Conservation (phyloP, 2,888 invertebrate species). For the Lithophane ornitopus region DNA sequence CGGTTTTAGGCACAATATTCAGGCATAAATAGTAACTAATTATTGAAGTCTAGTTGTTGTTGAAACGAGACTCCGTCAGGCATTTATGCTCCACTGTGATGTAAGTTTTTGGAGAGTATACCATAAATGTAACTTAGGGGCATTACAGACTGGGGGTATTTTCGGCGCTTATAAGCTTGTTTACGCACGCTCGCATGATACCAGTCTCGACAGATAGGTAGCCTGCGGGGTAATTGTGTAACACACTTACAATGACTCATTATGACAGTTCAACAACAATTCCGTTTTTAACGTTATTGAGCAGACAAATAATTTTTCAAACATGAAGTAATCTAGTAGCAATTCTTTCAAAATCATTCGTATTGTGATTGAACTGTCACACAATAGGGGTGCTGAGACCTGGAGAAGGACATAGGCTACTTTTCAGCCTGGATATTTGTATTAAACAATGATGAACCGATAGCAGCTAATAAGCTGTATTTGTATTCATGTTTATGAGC, state of each 20-base stretch:
- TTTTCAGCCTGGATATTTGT: too few species aligned
- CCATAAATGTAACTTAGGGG: constrained; percentile 10
- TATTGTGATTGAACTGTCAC: background rate
- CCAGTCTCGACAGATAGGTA: background rate
- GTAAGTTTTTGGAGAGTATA: constrained; percentile 24
- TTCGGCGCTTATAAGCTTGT: background rate
- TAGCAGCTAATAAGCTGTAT: background rate
- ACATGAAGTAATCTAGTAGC: background rate
- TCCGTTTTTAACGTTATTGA: too few species aligned
- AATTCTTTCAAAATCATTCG: background rate
- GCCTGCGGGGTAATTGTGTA: too few species aligned
- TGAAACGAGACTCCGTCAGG: constrained; percentile 33
- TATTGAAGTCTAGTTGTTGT: constrained; percentile 21
- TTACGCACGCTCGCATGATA: background rate
- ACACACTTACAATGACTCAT: background rate
- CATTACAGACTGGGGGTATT: constrained; percentile 8
- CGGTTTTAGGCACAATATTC: constrained; percentile 17
- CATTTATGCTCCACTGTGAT: constrained; percentile 59
- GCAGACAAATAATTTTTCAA: background rate
- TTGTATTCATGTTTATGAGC: background rate
- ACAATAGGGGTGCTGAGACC: background rate
- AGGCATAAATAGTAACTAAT: background rate
- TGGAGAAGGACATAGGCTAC: too few species aligned
- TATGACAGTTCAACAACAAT: background rate
- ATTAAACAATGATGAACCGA: too few species aligned